phyloP scores from a whole-genome alignment of 1,140 invertebrate genomes.

The Anoplolepis gracilipes region DNA sequence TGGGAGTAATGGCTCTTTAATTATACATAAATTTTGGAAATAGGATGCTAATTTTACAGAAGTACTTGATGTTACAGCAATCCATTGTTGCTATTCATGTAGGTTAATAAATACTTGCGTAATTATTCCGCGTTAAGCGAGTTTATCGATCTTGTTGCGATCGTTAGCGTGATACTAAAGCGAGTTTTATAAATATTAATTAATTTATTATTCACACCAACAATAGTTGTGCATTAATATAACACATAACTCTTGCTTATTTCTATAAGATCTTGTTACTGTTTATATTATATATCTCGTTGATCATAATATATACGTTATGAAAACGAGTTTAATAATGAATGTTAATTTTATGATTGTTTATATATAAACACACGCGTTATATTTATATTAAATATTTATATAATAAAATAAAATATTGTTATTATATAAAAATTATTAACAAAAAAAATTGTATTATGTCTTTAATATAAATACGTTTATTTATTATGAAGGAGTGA shows the following conservation, averaged over 20 bases:
- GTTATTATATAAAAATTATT: not conserved
- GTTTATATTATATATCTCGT: not conserved
- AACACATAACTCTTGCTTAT: conserved; percentile 3
- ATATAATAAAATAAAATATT: conserved; percentile 14
- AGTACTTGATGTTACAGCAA: not conserved
- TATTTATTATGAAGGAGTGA: too few species aligned
- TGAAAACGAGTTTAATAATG: conserved; percentile 17
- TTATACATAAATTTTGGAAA: not conserved
- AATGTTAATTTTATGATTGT: conserved; percentile 44
- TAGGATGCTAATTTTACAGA: not conserved
- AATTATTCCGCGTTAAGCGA: conserved; percentile 24
- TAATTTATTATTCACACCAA: conserved; percentile 41
- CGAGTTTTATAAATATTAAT: conserved; percentile 51
- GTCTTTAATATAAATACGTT: conserved; percentile 2
- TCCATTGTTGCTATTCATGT: not conserved
- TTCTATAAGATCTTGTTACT: conserved; percentile 45
- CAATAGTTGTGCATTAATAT: too few species aligned
- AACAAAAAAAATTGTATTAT: not conserved
- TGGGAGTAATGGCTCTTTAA: not conserved
- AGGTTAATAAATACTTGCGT: conserved; percentile 1
- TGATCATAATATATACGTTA: conserved; percentile 28
- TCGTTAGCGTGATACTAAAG: conserved; percentile 20
- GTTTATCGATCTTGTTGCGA: conserved; percentile 12
- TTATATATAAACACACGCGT: not conserved
- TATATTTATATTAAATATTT: not conserved